These are phyloP conservation scores for Habrosyne pyritoides DNA, from an alignment of 2,888 invertebrate species.

Conservation along the genomic window DNA sequence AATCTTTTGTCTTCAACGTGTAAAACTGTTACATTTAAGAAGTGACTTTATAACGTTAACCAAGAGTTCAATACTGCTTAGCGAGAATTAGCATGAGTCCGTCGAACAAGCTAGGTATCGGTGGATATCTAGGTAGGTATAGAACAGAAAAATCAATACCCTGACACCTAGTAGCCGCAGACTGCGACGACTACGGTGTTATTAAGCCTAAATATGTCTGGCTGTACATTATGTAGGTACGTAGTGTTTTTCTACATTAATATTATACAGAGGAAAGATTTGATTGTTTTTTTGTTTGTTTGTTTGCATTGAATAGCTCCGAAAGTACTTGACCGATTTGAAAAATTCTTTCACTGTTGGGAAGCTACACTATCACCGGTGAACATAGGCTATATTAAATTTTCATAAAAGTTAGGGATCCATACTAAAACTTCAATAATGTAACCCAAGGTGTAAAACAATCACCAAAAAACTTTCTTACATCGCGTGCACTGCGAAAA, in stretches of 20 bases:
- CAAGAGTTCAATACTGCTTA: background rate
- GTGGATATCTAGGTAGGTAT: slow-evolving; percentile 15
- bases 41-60: slow-evolving; percentile 22
- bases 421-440: too few species aligned
- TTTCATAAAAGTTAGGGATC: too few species aligned
- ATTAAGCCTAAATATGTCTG: slow-evolving; percentile 3
- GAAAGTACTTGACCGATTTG: too few species aligned
- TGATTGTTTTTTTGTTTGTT: background rate
- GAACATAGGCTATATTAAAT: too few species aligned
- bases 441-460: too few species aligned
- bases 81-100: slow-evolving; percentile 5
- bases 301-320: background rate
- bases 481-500: too few species aligned
- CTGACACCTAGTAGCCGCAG: slow-evolving; percentile 32
- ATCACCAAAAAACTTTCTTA: too few species aligned
- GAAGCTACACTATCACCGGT: too few species aligned
- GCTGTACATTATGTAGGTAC: background rate
- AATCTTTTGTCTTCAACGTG: slow-evolving; percentile 58
- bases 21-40: slow-evolving; percentile 12
- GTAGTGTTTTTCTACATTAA: background rate
- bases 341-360: too few species aligned
- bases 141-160: slow-evolving; percentile 56
- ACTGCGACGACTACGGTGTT: background rate
- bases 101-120: background rate
- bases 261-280: background rate